Conservation (phyloP, 2,797 vertebrate genomes). For the Manis crassicaudata region DNA sequence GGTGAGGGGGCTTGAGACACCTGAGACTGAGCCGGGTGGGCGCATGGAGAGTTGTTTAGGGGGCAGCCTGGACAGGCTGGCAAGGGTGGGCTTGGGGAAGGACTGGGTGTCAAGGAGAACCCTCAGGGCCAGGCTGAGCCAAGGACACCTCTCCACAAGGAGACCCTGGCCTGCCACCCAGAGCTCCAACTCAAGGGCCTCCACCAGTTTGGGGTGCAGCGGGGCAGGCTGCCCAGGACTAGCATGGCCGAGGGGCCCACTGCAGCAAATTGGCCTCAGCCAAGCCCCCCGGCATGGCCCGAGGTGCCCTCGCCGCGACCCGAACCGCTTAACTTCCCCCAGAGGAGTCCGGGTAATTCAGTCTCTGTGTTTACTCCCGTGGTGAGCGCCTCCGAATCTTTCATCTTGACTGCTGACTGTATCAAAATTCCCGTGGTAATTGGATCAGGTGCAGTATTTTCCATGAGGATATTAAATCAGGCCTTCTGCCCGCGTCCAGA, state of each 20-base stretch:
- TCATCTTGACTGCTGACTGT: constrained; percentile 80
- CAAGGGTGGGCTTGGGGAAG: not conserved
- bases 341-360: constrained; percentile 62
- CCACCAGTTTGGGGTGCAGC: fast-evolving
- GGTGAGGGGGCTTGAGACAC: not conserved
- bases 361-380: constrained; percentile 62
- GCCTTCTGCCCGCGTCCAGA: constrained; percentile 74
- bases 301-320: constrained; percentile 41
- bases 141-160: fast-evolving
- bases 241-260: fast-evolving
- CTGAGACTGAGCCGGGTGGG: fast-evolving
- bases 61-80: not conserved
- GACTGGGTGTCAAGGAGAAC: fast-evolving
- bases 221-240: fast-evolving
- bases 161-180: not conserved
- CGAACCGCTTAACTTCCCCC: constrained; percentile 11
- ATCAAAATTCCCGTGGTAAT: constrained; percentile 85
- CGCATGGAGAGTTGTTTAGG: fast-evolving
- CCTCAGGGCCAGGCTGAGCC: not conserved
- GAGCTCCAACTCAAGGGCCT: not conserved
- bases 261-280: fast-evolving
- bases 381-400: constrained; percentile 54
- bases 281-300: not conserved
- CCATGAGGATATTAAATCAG: constrained; percentile 84
- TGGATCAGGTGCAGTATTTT: constrained; percentile 85